Conservation (phyloP, 2,113 vertebrate genomes). For the Sebastes schlegelii region DNA sequence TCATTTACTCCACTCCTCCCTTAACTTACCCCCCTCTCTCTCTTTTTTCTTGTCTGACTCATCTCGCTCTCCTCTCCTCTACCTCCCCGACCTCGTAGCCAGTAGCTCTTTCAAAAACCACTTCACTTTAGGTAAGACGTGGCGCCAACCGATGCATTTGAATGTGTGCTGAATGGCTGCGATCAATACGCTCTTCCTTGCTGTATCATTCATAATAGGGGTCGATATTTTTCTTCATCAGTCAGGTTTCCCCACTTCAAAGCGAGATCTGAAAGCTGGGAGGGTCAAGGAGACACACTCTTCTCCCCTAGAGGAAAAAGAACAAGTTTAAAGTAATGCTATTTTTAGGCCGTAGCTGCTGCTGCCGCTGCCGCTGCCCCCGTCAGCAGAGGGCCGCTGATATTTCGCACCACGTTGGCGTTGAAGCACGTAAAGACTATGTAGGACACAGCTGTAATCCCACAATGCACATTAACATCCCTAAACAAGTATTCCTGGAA, state of each 20-base stretch:
- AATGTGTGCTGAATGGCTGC: conserved; percentile 64
- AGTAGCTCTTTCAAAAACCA: conserved; percentile 90
- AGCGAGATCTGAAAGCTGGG: conserved; percentile 62
- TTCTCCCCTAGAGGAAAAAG: conserved; percentile 18
- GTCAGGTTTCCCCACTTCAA: conserved; percentile 65
- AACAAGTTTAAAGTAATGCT: conserved; percentile 65
- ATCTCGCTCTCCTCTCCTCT: conserved; percentile 10
- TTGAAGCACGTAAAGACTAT: conserved; percentile 58
- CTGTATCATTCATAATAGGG: conserved; percentile 57
- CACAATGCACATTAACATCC: conserved; percentile 31
- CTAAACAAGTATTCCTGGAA: conserved; percentile 42
- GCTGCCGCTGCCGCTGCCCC: conserved; percentile 13
- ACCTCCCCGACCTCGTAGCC: conserved; percentile 72
- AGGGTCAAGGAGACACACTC: conserved; percentile 62
- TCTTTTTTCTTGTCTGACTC: conserved; percentile 22
- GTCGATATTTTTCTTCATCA: conserved; percentile 49
- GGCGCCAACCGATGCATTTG: conserved; percentile 39
- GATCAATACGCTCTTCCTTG: conserved; percentile 62
- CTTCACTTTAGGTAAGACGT: conserved; percentile 88
- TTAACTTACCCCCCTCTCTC: conserved; percentile 15
- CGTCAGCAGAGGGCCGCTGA: conserved; percentile 46
- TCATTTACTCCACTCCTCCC: conserved; percentile 40
- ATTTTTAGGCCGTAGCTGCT: conserved; percentile 70
- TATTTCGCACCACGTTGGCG: conserved; percentile 61
- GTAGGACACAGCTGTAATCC: conserved; percentile 62